A percentile compares a stretch with the other conserved stretches of the same genome.
These are phyloP conservation scores for Sylvilagus bachmani DNA, from an alignment of 2,113 vertebrate genomes.

Conservation along the genomic window DNA sequence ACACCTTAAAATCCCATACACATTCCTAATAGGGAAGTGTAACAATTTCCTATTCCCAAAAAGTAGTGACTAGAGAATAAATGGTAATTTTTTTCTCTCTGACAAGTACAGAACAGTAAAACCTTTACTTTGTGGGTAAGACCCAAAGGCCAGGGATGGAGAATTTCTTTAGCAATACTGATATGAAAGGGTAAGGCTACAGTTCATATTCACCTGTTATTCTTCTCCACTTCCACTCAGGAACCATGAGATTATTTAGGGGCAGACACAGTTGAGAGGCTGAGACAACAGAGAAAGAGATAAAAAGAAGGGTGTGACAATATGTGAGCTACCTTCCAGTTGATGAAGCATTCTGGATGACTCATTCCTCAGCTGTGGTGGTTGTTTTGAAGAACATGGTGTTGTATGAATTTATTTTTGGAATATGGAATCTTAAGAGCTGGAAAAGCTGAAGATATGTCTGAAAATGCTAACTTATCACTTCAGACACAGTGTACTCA, in stretches of 20 bases:
- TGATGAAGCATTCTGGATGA: not conserved
- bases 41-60: not conserved
- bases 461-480: not conserved
- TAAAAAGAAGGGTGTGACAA: not conserved
- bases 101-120: not conserved
- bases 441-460: not conserved
- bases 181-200: not conserved
- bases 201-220: not conserved
- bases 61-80: not conserved
- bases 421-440: not conserved
- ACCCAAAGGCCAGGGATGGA: not conserved
- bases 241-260: not conserved
- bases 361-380: not conserved
- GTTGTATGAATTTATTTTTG: not conserved
- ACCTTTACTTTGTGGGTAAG: not conserved
- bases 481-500: not conserved
- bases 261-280: not conserved
- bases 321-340: not conserved
- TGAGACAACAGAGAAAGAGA: not conserved
- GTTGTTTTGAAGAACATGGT: not conserved
- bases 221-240: not conserved
- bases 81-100: constrained; percentile 14
- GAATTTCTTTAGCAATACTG: not conserved
- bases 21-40: not conserved
- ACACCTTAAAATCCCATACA: not conserved